Evolutionary conservation across 2,113 vertebrate species (phyloP).

Genomic region (Sander lucioperca): DNA sequence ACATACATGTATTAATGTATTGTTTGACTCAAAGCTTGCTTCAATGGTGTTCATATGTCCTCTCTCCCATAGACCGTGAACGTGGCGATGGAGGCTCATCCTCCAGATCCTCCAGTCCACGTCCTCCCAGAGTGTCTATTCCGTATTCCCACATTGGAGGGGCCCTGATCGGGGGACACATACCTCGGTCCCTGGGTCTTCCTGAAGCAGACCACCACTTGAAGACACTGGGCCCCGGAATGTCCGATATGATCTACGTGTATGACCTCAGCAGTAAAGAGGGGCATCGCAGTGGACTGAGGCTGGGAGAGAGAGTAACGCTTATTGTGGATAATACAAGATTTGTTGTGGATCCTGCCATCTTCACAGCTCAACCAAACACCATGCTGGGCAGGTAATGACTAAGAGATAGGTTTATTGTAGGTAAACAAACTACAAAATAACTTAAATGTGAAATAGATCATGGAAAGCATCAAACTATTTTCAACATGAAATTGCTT

Average conservation of each 20-base stretch:
- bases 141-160: conserved; percentile 60
- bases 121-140: conserved; percentile 65
- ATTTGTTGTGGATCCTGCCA: conserved; percentile 96
- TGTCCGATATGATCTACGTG: conserved; percentile 92
- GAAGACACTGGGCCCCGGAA: conserved; percentile 77
- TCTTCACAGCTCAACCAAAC: conserved; percentile 98
- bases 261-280: conserved; percentile 92
- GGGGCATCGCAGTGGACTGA: conserved; percentile 86
- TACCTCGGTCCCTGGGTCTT: conserved; percentile 71
- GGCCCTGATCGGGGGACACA: conserved; percentile 41
- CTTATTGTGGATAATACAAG: conserved; percentile 97
- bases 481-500: neutral
- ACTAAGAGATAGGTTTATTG: neutral
- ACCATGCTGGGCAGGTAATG: conserved; percentile 97
- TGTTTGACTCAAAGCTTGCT: neutral
- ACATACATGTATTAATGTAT: too few relatives aligned
- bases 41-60: neutral
- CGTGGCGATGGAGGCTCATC: conserved; percentile 90
- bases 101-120: conserved; percentile 83
- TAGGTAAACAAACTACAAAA: neutral
- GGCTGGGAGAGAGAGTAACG: conserved; percentile 91
- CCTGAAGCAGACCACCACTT: conserved; percentile 87
- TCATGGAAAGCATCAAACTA: neutral
- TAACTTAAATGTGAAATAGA: neutral
- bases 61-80: conserved; percentile 88